phyloP scores from a whole-genome alignment of 2,888 invertebrate species.

The Nemoura dubitans region DNA sequence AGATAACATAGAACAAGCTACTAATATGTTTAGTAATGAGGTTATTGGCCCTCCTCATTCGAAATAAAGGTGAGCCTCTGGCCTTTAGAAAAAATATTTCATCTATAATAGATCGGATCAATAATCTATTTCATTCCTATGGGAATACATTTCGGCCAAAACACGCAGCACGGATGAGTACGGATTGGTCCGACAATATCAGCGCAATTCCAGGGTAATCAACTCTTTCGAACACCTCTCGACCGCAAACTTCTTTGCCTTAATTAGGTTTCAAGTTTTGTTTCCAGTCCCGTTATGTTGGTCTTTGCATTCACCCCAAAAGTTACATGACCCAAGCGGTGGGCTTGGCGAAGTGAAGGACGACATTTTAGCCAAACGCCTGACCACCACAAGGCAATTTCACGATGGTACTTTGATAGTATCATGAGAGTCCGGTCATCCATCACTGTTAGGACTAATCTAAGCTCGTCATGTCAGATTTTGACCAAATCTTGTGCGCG shows the following conservation, averaged over 20 bases:
- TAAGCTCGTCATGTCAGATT: conserved; percentile 13
- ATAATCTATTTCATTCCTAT: too few relatives aligned
- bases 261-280: background rate
- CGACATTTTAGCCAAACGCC: background rate
- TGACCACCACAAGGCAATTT: background rate
- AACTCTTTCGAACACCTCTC: background rate
- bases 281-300: background rate
- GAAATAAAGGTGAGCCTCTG: too few relatives aligned
- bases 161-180: too few relatives aligned
- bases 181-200: too few relatives aligned
- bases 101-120: too few relatives aligned
- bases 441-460: conserved; percentile 31
- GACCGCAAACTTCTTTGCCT: background rate
- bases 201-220: too few relatives aligned
- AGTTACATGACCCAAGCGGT: background rate
- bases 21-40: too few relatives aligned
- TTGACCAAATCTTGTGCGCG: background rate
- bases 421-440: background rate
- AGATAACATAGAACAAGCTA: too few relatives aligned
- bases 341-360: background rate
- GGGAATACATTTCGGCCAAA: too few relatives aligned
- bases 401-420: background rate
- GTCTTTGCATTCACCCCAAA: background rate
- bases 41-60: too few relatives aligned
- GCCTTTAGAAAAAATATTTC: too few relatives aligned